Base-by-base conservation (phyloP, 2,888 invertebrate genomes). In the Tricholauxania praeusta region DNA sequence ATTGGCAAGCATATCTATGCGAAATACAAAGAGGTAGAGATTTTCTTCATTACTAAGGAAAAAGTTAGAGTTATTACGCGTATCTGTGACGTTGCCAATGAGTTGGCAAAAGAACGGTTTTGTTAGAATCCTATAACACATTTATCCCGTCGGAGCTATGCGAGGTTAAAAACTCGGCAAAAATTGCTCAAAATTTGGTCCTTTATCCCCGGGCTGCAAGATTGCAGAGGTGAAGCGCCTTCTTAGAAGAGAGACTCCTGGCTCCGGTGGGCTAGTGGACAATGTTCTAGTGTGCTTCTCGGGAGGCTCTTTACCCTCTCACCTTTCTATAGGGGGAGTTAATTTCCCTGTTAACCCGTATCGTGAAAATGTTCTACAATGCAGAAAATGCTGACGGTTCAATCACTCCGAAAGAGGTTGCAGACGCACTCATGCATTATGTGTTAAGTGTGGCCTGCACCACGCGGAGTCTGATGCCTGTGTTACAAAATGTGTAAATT, bases 341-440 rank as follows among this genome's bases (percentile, higher is more conserved):
- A 63, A 63, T 49, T 69, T 48, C 32, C 69, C 49, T 0, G 17
- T 69, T 5, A 69, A 69, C 12, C 60, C 69, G 1, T 69, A 22
- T 12, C 10, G 57, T 12, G 69, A 60, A 22, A 22, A 22, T 15
- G 32, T 69, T 1, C 57, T 69, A 17, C 69, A 60, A n/a, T 69
- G 69, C 28, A 48, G 60, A 22, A 69, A 69, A 15, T 69, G 69
- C 15, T 60, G 59, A 28, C 8, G 49, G 7, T 69, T 60, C 22
- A 53, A 48, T 22, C 69, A 69, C 49, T 47, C 69, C 4, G 39
- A 39, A 10, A 22, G n/a, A 12, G 19, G 19, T 1, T 59, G 69
- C 59, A 17, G 19, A 8, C 69, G 59, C 14, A 19, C 19, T 2
- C 28, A 57, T 7, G 17, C 10, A 8, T 15, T 69, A 15, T 59